Conservation (phyloP, 2,113 vertebrate species). For the Garra rufa region DNA sequence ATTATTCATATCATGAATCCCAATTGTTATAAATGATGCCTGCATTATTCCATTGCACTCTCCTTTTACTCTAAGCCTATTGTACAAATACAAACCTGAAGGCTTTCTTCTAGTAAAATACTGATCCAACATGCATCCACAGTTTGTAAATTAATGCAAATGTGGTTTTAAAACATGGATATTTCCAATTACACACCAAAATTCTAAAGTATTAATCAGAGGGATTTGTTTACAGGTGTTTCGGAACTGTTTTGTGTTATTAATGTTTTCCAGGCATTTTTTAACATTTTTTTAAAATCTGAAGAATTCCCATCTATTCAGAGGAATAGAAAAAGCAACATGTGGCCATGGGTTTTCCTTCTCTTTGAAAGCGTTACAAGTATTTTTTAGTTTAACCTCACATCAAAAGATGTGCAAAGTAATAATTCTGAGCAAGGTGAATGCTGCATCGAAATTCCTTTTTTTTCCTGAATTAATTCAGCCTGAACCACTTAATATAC, state of each 20-base stretch:
- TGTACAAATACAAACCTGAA: not conserved
- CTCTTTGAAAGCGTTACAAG: not conserved
- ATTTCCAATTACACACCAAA: not conserved
- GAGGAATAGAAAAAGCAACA: not conserved
- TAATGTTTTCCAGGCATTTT: not conserved
- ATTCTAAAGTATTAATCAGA: not conserved
- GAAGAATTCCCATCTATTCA: not conserved
- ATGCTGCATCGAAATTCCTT: not conserved
- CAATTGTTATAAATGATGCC: conserved; percentile 39
- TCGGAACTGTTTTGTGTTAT: not conserved
- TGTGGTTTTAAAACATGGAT: not conserved
- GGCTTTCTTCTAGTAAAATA: not conserved
- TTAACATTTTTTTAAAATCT: conserved; percentile 6
- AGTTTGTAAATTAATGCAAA: not conserved
- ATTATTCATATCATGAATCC: conserved; percentile 44
- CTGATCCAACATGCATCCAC: not conserved
- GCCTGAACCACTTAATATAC: not conserved
- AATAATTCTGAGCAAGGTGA: not conserved
- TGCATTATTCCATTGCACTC: conserved; percentile 6
- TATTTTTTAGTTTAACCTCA: not conserved
- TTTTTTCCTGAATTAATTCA: not conserved
- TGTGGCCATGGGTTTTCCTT: not conserved
- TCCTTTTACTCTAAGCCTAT: conserved; percentile 14
- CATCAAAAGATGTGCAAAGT: not conserved
- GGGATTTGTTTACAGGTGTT: not conserved